phyloP scores from a whole-genome alignment of 2,888 invertebrate genomes.

The Brachylomia viminalis region DNA sequence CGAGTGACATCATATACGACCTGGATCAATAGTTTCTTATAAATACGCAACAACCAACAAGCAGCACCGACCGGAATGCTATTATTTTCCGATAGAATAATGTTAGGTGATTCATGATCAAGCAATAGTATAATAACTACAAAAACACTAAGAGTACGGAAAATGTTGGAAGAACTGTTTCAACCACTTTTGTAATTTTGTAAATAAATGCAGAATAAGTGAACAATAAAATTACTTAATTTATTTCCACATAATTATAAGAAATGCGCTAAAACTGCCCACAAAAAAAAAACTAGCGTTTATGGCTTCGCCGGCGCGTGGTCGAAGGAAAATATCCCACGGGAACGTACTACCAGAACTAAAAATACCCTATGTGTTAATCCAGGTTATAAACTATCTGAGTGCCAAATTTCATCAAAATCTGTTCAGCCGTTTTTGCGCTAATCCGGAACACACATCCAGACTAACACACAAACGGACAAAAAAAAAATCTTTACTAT shows the following conservation, averaged over 20 bases:
- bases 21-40: slow-evolving; percentile 55
- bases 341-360: no score
- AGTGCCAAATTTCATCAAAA: no score
- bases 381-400: no score
- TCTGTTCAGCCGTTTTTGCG: no score
- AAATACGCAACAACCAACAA: background rate
- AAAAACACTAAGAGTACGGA: background rate
- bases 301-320: no score
- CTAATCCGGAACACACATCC: no score
- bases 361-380: no score
- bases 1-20: slow-evolving; percentile 47
- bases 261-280: background rate
- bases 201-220: background rate
- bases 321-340: no score
- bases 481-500: no score
- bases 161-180: background rate
- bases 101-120: background rate
- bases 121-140: background rate
- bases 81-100: background rate
- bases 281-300: background rate
- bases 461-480: no score
- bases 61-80: background rate
- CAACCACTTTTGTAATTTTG: background rate
- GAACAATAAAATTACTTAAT: background rate
- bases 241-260: background rate